Conservation (phyloP, 2,113 vertebrate genomes). For the Actenoides hombroni region DNA sequence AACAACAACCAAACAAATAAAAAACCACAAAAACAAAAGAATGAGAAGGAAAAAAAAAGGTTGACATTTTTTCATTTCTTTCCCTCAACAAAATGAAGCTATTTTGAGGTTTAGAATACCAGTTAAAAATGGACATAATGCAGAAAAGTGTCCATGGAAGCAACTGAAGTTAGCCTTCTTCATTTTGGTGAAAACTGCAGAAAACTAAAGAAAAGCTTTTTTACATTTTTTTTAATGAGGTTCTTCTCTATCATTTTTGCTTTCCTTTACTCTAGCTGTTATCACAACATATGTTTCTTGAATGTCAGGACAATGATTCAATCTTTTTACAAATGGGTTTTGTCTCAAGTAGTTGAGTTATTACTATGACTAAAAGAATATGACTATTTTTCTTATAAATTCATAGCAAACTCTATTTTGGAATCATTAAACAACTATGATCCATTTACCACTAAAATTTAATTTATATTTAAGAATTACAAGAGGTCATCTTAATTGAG, state of each 20-base stretch:
- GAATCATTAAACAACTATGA: background rate
- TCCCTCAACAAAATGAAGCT: background rate
- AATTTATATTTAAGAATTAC: background rate
- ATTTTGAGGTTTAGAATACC: background rate
- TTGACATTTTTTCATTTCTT: background rate
- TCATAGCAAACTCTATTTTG: background rate
- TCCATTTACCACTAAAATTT: background rate
- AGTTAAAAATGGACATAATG: background rate
- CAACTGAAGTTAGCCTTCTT: background rate
- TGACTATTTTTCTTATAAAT: slow-evolving; percentile 10
- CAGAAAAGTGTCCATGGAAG: background rate
- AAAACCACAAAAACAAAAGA: too few species aligned
- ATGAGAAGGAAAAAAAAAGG: background rate
- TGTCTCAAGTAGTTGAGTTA: background rate
- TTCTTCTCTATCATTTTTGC: background rate
- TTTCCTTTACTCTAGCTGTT: background rate
- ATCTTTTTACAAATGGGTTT: background rate
- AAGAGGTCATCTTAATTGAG: background rate
- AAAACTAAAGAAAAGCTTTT: accelerated
- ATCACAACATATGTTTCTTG: background rate
- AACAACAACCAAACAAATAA: too few species aligned
- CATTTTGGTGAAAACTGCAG: background rate
- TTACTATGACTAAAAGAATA: slow-evolving; percentile 13
- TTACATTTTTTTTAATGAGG: background rate
- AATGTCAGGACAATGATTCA: background rate